Evolutionary conservation across 2,113 vertebrate genomes (phyloP), one percentile per base, ranked within the genome.

Genomic region (Paracanthobrama guichenoti): DNA sequence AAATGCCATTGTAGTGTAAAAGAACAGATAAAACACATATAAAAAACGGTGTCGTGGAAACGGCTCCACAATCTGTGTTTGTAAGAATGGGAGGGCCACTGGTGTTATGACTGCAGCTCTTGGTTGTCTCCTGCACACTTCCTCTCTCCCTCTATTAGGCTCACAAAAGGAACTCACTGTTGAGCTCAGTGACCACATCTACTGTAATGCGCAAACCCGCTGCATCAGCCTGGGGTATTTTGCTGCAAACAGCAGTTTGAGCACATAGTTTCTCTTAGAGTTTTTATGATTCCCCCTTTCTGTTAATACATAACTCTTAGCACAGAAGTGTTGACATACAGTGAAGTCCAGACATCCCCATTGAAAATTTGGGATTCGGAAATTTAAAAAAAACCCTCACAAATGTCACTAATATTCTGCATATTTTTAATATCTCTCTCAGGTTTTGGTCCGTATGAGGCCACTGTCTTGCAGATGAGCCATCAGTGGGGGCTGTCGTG

Each of bases 401-500:
- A n/a, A n/a, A n/a, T n/a, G n/a, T n/a, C n/a, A n/a, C n/a, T n/a
- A n/a, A 20, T 7, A 55, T 55, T 55, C 50, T 35, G 35, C 35
- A 35, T 35, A 35, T 35, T 3, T 35, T 35, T 35, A 35, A 35
- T 35, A 3, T 88, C 6, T 88, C 20, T 77, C 31, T 77, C 28
- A 98, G 96, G 92, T 93, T 92, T 94, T 93, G 92, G 96, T 96
- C 95, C 93, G 92, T 93, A 93, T 92, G 96, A 96, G 94, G 94
- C 94, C 92, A 89, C 94, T 94, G 95, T 97, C 94, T 95, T 95
- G 95, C 97, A 97, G 96, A 99, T 98, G 98, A 98, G 94, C 95
- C 94, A 94, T 94, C 93, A 90, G 93, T 92, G 95, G 95, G 95
- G 94, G 95, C 95, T 91, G 87, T 88, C 93, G 92, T 94, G 95